These are phyloP conservation scores for Gambelia wislizenii DNA, from an alignment of 2,797 vertebrate species.

Conservation along the genomic window DNA sequence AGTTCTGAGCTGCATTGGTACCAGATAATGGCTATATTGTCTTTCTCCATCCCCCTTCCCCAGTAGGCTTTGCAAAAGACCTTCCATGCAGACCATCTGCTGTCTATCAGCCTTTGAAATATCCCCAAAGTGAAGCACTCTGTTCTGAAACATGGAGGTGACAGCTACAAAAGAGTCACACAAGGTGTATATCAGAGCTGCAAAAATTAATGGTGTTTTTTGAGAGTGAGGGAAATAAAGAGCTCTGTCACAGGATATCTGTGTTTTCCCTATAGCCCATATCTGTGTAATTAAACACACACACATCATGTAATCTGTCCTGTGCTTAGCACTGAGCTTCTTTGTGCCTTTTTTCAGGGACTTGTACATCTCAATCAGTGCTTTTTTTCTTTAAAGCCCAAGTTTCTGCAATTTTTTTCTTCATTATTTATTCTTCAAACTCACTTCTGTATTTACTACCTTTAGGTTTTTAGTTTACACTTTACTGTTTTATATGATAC, in stretches of 20 bases:
- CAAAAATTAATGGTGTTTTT: not conserved
- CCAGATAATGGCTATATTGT: not conserved
- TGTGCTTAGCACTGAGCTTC: too few species aligned
- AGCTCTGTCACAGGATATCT: not conserved
- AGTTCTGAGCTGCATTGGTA: not conserved
- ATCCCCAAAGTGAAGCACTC: not conserved
- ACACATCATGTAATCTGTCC: not conserved
- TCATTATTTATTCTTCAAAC: too few species aligned
- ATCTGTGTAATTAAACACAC: not conserved
- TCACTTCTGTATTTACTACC: too few species aligned
- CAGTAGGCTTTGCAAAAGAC: slow-evolving; percentile 1
- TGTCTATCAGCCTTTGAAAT: not conserved
- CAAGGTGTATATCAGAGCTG: not conserved
- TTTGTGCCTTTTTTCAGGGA: too few species aligned
- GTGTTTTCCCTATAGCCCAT: not conserved
- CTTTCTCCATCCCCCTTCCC: slow-evolving; percentile 26
- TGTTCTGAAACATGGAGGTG: not conserved
- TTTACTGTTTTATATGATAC: too few species aligned
- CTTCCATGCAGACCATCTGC: not conserved
- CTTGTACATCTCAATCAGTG: too few species aligned
- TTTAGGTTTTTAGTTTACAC: too few species aligned
- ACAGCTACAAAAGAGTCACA: not conserved
- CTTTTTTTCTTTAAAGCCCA: too few species aligned
- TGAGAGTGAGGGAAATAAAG: not conserved
- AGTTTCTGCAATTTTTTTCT: too few species aligned